Evolutionary conservation across 2,113 vertebrate genomes (phyloP).

Genomic region (Zosterops japonicus): DNA sequence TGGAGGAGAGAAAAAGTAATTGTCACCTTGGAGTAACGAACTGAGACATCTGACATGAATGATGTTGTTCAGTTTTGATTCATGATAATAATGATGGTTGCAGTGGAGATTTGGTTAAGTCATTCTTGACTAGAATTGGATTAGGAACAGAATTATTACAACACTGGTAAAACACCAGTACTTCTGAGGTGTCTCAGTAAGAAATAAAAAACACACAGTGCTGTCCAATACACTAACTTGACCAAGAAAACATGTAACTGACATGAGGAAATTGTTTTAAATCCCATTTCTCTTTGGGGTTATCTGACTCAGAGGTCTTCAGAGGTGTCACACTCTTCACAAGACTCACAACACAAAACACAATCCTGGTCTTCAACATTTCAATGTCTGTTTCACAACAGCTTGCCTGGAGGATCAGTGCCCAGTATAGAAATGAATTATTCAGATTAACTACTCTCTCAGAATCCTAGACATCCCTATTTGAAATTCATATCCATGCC

Average conservation of each 20-base stretch:
- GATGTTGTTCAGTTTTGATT: background rate
- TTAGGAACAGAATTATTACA: background rate
- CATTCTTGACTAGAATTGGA: background rate
- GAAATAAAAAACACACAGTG: background rate
- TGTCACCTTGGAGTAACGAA: background rate
- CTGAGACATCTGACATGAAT: background rate
- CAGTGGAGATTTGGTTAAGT: background rate
- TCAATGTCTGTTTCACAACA: background rate
- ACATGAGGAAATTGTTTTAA: background rate
- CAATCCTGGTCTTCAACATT: background rate
- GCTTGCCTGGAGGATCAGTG: background rate
- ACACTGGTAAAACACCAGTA: accelerated
- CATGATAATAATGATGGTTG: background rate
- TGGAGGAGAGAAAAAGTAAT: background rate
- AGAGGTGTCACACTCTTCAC: background rate
- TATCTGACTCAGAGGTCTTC: background rate
- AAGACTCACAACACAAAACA: background rate
- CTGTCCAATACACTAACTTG: background rate
- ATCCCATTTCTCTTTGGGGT: background rate
- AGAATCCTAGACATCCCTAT: background rate
- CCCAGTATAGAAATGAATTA: background rate
- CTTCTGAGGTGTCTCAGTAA: background rate
- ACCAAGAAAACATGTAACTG: background rate
- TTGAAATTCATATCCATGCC: background rate
- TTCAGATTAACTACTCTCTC: background rate